Evolutionary conservation across 1,140 invertebrate species (phyloP), one percentile per base, ranked within the genome.

Genomic region (Wasmannia auropunctata): DNA sequence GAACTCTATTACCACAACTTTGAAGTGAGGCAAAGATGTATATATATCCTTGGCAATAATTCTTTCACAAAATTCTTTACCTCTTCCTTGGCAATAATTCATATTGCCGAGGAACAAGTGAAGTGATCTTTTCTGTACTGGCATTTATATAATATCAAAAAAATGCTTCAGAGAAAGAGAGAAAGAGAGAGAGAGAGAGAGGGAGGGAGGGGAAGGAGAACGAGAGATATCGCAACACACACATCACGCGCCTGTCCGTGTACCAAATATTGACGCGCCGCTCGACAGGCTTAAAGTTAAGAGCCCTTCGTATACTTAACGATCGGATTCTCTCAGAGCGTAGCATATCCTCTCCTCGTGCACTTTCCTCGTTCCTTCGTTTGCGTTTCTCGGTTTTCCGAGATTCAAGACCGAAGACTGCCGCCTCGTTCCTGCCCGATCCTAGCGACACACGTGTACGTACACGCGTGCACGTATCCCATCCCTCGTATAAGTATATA

Each of bases 401-500:
- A 83, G 31, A 72, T 34, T 11, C n/a, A 43, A 8, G 7, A 22
- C 28, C 19, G 37, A 28, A 14, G 6, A n/a, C 25, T 51, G 31
- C 8, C 58, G 37, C 43, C 46, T 87, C 51, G 14, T 65, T 34
- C n/a, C n/a, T 58, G 37, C 43, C 46, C 51, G 69, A 74, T 87
- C 25, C 49, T 76, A n/a, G 54, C 65, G 51, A 63, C 49, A 34
- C 16, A 4, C 40, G 43, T 8, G 49, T 31, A 37, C 51, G 28
- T 51, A 46, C 51, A 75, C 49, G 37, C 25, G 74, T 22, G 51
- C 58, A 16, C 6, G 14, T 40, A 72, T 31, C 69, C 5, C 56
- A 88, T 88, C 46, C 56, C 63, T 67, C 25, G 37, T 22, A n/a
- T n/a, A 72, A 83, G 67, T 22, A 58, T 37, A n/a, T n/a, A n/a